Evolutionary conservation across 2,888 invertebrate species (phyloP).

Genomic region (Sialis lutaria): DNA sequence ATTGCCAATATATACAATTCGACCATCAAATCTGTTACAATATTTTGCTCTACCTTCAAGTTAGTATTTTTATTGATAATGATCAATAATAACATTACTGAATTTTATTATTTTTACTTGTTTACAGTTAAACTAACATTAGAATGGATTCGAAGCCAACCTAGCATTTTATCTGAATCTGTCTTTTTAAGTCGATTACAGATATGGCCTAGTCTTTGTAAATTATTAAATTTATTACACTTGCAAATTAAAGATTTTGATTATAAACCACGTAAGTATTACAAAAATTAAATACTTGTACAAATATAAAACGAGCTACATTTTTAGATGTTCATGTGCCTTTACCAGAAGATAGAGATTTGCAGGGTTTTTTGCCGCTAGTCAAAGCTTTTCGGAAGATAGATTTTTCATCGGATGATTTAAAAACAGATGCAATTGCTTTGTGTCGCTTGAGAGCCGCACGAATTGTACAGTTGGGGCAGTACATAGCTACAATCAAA

Average conservation of each 20-base stretch:
- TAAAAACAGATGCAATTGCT: slow-evolving; percentile 22
- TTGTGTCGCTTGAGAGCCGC: slow-evolving; percentile 30
- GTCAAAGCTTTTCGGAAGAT: slow-evolving; percentile 38
- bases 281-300: background rate
- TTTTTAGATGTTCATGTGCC: slow-evolving; percentile 42
- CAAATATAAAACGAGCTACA: slow-evolving; percentile 3
- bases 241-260: slow-evolving; percentile 29
- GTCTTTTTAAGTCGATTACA: slow-evolving; percentile 42
- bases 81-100: background rate
- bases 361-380: slow-evolving; percentile 64
- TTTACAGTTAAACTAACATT: slow-evolving; percentile 54
- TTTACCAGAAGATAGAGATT: slow-evolving; percentile 60
- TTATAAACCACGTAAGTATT: slow-evolving; percentile 32
- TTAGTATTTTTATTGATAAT: slow-evolving; percentile 19
- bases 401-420: slow-evolving; percentile 28
- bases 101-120: too few species aligned
- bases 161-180: slow-evolving; percentile 29
- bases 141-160: slow-evolving; percentile 47
- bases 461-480: slow-evolving; percentile 30
- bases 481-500: slow-evolving; percentile 28
- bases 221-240: slow-evolving; percentile 50
- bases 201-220: slow-evolving; percentile 66
- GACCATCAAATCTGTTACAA: slow-evolving; percentile 38
- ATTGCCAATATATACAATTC: slow-evolving; percentile 52
- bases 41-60: slow-evolving; percentile 52